Evolutionary conservation across 2,888 invertebrate genomes (phyloP), one percentile per base, ranked within the genome.

Genomic region (Chymomyza amoena): DNA sequence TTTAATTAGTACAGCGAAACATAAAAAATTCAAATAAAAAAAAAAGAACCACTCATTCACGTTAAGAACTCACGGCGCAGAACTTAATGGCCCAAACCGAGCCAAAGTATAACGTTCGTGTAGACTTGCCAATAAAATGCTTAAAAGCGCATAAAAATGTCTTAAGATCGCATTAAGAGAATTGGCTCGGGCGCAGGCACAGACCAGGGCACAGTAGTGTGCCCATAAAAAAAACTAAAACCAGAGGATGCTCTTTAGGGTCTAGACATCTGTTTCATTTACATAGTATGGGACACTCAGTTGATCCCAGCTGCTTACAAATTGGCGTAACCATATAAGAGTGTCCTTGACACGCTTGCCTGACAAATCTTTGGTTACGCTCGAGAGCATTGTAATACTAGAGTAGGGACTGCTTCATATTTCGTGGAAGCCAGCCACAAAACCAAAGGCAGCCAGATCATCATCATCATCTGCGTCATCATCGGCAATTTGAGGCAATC

Each of bases 111-210:
- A 32, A 51, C 9, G 18, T 54, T 20, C 15, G n/a, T 54, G 54
- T 54, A n/a, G 54, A 54, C 25, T 61, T 66, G 66, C 71, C 76
- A 75, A 75, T 81, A 75, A 79, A 84, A 75, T 70, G 79, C 76
- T 79, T 81, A 79, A 79, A 79, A 69, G 82, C 77, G 74, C 82
- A 66, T 79, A 73, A 79, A 76, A 81, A 81, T 68, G 68, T 73
- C 84, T 76, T 81, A 75, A 86, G 76, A 88, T 68, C 68, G 64
- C 82, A 88, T 86, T 76, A 88, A 84, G 72, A 81, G 72, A 76
- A 45, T 80, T 68, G 60, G 66, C 76, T 61, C 72, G 68, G 66
- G 32, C 57, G 10, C 32, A 20, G 16, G 28, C 28, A 63, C 32
- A 39, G 16, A 61, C 39, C 16, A n/a, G 50, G 54, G 16, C 18